Base-by-base conservation (phyloP, 23 tunicate species). In the Styela clava region DNA sequence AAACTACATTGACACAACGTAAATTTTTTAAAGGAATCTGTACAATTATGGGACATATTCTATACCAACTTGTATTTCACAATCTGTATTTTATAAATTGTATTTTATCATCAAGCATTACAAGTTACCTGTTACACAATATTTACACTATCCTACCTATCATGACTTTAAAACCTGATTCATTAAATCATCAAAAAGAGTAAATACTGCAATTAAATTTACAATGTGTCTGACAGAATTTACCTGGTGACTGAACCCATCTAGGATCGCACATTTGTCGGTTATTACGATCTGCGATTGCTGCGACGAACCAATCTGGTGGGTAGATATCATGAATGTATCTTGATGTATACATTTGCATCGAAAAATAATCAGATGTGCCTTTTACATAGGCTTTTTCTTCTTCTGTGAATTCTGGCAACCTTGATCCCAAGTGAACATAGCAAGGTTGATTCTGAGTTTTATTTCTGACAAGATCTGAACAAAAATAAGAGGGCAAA, bases 231-330 rank as follows among this genome's bases (percentile, higher is more conserved):
- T n/a, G n/a, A 12, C 56, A 44, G 52, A 1, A 29, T 68, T 34
- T 62, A 88, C 98, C 79, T 87, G 98, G 98, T 3, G 98, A 78
- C 33, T 70, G 86, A n/a, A 65, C 78, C 98, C 98, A 93, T 64
- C 98, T 74, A 2, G 71, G 34, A 52, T 93, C 98, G 63, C 98
- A 93, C 30, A 78, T 61, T 2, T 64, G 78, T 64, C 78, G 82
- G 33, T 83, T 77, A 35, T 87, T 80, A 25, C 81, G 63, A 52
- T 93, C 98, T 2, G 89, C 37, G 12, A 83, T 21, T 24, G 30
- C 82, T 24, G 84, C 73, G 0, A 84, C 86, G 56, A 87, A 87
- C 61, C 81, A 5, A 52, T 65, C 78, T 3, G 64, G 37, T 5
- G 28, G 31, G 16, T 83, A 71, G 65, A 73, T 84, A 31, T 44